phyloP scores from a whole-genome alignment of 2,797 vertebrate genomes.

The Eulemur rubriventer region DNA sequence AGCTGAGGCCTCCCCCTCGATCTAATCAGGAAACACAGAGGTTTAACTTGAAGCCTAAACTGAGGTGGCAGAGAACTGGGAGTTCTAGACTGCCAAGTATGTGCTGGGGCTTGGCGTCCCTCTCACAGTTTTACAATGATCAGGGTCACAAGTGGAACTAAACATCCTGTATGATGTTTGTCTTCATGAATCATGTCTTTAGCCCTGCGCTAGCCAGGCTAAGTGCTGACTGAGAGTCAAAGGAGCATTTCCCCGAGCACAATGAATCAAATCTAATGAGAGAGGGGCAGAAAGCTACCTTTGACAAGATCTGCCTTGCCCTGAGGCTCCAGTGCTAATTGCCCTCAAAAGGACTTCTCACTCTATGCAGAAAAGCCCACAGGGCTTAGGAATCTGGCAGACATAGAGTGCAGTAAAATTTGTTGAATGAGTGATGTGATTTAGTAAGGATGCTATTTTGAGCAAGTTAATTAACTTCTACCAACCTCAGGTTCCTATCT shows the following conservation, averaged over 20 bases:
- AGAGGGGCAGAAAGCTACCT: slow-evolving; percentile 32
- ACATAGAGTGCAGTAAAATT: not conserved
- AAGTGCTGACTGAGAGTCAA: not conserved
- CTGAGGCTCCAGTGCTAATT: slow-evolving; percentile 20
- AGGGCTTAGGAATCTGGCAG: not conserved
- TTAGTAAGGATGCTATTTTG: not conserved
- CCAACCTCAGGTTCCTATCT: not conserved
- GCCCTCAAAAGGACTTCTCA: slow-evolving; percentile 27
- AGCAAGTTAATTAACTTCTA: slow-evolving; percentile 48
- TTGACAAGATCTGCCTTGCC: not conserved
- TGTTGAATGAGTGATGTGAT: not conserved
- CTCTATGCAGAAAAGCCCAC: not conserved
- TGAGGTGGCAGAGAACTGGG: not conserved
- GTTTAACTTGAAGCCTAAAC: not conserved
- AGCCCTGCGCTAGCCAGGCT: not conserved
- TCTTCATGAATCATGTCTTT: slow-evolving; percentile 54
- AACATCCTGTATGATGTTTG: slow-evolving; percentile 54
- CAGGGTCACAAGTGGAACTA: slow-evolving; percentile 6
- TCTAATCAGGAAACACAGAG: not conserved
- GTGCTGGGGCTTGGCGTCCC: not conserved
- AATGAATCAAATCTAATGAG: not conserved
- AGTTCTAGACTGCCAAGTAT: not conserved
- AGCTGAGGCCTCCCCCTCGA: not conserved
- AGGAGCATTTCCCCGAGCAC: not conserved
- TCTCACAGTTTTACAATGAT: slow-evolving; percentile 38